These are phyloP conservation scores for Whitmania pigra DNA, from an alignment of 1,140 invertebrate genomes.

Conservation along the genomic window DNA sequence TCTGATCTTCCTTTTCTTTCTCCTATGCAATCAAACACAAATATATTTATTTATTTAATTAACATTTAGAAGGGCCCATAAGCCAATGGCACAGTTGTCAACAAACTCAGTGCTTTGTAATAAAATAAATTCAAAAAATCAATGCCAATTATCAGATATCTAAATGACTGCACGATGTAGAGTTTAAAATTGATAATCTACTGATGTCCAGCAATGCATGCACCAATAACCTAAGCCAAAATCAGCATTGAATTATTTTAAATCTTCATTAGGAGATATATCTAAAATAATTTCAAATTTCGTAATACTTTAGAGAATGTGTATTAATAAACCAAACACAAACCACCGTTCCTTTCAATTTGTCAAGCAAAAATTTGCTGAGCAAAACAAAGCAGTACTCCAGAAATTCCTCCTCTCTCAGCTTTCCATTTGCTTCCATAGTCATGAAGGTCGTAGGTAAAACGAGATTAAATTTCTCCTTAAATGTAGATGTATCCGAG, in stretches of 20 bases:
- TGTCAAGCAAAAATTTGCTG: slow-evolving; percentile 7
- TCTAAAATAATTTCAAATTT: too few species aligned
- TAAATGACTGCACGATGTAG: too few species aligned
- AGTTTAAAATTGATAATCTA: background rate
- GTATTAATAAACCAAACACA: background rate
- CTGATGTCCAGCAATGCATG: background rate
- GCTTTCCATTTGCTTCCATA: background rate
- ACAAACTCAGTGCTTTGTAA: too few species aligned
- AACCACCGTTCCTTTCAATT: background rate
- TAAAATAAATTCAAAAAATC: too few species aligned
- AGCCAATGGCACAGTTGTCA: too few species aligned
- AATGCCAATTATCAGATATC: too few species aligned
- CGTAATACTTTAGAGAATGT: background rate
- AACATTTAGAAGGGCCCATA: background rate
- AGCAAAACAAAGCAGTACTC: background rate
- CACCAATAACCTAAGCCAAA: too few species aligned
- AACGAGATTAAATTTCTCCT: background rate
- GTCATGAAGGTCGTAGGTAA: background rate
- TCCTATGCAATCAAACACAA: background rate
- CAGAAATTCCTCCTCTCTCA: background rate
- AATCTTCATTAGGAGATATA: too few species aligned
- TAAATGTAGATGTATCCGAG: background rate
- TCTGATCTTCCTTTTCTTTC: slow-evolving; percentile 7
- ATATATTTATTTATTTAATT: background rate
- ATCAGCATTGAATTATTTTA: too few species aligned